A percentile compares a stretch with the other conserved stretches of the same genome.
Evolutionary conservation across 2,888 invertebrate species (phyloP).

Genomic region (Danaus chrysippus): DNA sequence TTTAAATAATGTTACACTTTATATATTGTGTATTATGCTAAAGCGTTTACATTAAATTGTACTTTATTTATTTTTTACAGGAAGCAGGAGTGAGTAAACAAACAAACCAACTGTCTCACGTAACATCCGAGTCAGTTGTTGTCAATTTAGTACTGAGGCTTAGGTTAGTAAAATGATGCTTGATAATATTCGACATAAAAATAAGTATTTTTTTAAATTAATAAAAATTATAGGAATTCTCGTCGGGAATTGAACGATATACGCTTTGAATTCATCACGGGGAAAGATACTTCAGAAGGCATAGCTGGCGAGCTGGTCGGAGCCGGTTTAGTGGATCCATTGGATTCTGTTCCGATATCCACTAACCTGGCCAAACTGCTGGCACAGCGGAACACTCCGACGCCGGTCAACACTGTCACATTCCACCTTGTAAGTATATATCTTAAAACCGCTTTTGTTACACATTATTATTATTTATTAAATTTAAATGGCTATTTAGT

Average conservation of each 20-base stretch:
- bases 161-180: slow-evolving; percentile 73
- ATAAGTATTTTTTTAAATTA: no score
- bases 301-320: slow-evolving; percentile 96
- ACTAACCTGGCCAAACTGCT: slow-evolving; percentile 51
- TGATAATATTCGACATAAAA: no score
- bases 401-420: slow-evolving; percentile 45
- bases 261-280: slow-evolving; percentile 96
- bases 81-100: slow-evolving; percentile 24
- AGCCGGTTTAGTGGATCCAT: slow-evolving; percentile 93
- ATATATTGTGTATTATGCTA: no score
- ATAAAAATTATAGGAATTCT: slow-evolving; percentile 82
- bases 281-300: slow-evolving; percentile 93
- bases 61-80: slow-evolving; percentile 27
- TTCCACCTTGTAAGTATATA: slow-evolving; percentile 58
- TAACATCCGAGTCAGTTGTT: slow-evolving; percentile 53
- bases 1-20: not conserved
- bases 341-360: slow-evolving; percentile 55
- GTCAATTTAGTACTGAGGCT: slow-evolving; percentile 91
- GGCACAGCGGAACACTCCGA: slow-evolving; percentile 34
- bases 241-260: slow-evolving; percentile 97
- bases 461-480: not conserved
- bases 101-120: slow-evolving; percentile 15
- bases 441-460: not conserved
- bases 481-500: slow-evolving; percentile 40
- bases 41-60: not conserved